Conservation (phyloP, 2,113 vertebrate genomes). For the Ariopsis seemanni region DNA sequence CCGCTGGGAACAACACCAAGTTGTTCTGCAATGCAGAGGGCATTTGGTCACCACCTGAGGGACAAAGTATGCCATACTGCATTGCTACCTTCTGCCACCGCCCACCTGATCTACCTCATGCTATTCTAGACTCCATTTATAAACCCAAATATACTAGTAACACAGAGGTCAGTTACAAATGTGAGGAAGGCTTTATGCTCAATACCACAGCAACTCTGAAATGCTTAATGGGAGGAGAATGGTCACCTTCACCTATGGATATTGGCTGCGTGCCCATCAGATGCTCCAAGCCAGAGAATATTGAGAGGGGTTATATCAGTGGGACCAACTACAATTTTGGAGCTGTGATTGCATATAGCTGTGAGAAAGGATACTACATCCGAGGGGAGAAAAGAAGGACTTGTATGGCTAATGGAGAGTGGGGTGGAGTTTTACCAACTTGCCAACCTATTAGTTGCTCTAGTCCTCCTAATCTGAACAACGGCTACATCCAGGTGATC, state of each 20-base stretch:
- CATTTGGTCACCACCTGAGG: slow-evolving; percentile 85
- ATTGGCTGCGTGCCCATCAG: slow-evolving; percentile 89
- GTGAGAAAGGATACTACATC: slow-evolving; percentile 89
- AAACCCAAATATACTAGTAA: slow-evolving; percentile 87
- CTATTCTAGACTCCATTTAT: slow-evolving; percentile 87
- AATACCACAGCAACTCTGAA: slow-evolving; percentile 86
- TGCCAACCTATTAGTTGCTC: slow-evolving; percentile 89
- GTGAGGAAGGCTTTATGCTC: slow-evolving; percentile 90
- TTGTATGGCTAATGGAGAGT: slow-evolving; percentile 89
- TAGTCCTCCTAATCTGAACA: slow-evolving; percentile 77
- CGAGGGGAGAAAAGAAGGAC: slow-evolving; percentile 92
- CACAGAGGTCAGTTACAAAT: slow-evolving; percentile 89
- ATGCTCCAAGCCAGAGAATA: slow-evolving; percentile 83
- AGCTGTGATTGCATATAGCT: slow-evolving; percentile 92
- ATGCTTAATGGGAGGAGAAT: slow-evolving; percentile 87
- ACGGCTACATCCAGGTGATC: slow-evolving; percentile 86
- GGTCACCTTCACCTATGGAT: slow-evolving; percentile 84
- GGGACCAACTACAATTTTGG: slow-evolving; percentile 93
- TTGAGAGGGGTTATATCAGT: slow-evolving; percentile 85
- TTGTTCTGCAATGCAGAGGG: slow-evolving; percentile 89
- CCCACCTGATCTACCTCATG: slow-evolving; percentile 79
- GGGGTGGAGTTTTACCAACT: slow-evolving; percentile 83
- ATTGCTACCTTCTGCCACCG: slow-evolving; percentile 93
- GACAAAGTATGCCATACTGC: slow-evolving; percentile 79
- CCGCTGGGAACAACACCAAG: slow-evolving; percentile 84